Evolutionary conservation across 2,797 vertebrate genomes (phyloP).

Genomic region (Coregonus ussuriensis): DNA sequence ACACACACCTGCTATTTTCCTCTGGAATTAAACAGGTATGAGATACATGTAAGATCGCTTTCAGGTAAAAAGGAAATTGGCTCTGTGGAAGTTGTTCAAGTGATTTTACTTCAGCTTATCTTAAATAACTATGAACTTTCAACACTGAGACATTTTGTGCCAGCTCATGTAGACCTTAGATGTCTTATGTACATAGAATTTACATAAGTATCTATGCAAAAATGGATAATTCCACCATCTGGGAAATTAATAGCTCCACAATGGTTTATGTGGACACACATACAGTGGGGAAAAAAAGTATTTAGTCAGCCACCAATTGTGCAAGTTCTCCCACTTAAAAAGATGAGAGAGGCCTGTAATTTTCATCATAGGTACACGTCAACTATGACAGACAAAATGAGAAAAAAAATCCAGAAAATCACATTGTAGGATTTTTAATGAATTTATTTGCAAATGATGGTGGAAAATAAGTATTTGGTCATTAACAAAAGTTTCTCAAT

Average conservation of each 20-base stretch:
- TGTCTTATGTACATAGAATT: background rate
- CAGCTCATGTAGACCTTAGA: background rate
- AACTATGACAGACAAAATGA: no score
- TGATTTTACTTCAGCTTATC: background rate
- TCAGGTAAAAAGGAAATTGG: background rate
- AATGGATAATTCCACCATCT: background rate
- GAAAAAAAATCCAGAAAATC: no score
- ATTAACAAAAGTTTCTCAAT: no score
- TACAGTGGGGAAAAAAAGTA: no score
- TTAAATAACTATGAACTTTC: background rate
- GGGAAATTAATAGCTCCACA: background rate
- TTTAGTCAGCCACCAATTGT: no score
- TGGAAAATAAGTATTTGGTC: no score
- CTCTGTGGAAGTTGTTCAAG: background rate
- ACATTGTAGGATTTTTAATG: no score
- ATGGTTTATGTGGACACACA: background rate
- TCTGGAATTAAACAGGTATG: conserved; percentile 3
- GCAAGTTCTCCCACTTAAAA: no score
- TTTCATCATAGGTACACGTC: no score
- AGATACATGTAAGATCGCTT: background rate
- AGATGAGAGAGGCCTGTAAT: no score
- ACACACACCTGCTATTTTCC: conserved; percentile 13
- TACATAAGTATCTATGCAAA: background rate
- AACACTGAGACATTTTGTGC: background rate
- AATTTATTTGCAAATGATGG: no score